phyloP scores from a whole-genome alignment of 2,113 vertebrate species.

The Sceloporus tristichus region DNA sequence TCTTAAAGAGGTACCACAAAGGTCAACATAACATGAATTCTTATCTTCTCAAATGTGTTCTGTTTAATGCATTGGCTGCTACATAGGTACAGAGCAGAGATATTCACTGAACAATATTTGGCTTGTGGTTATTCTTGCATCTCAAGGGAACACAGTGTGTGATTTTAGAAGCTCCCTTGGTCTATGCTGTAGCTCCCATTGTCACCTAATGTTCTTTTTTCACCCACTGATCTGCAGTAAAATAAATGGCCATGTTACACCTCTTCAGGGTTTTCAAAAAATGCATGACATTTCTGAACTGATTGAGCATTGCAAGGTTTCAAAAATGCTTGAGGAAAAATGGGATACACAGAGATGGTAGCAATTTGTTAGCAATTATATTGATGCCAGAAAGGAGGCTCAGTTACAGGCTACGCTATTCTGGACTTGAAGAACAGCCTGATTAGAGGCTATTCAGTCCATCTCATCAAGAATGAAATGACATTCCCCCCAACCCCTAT shows the following conservation, averaged over 20 bases:
- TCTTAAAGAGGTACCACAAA: not conserved
- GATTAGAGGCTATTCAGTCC: constrained; percentile 22
- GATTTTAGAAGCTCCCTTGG: not conserved
- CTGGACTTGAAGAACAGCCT: constrained; percentile 18
- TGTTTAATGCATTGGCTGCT: not conserved
- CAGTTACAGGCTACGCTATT: constrained; percentile 2
- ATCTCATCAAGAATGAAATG: constrained; percentile 23
- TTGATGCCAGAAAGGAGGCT: constrained; percentile 8
- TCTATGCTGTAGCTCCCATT: not conserved
- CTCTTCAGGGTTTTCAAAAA: not conserved
- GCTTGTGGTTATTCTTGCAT: not conserved
- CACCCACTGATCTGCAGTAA: not conserved
- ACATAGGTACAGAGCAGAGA: not conserved
- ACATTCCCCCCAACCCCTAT: too few relatives aligned
- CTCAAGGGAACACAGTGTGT: not conserved
- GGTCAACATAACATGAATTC: not conserved
- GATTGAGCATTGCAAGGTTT: not conserved
- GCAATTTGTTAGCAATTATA: constrained; percentile 23
- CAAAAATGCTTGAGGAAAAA: constrained; percentile 5
- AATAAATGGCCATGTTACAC: not conserved
- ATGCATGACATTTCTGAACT: not conserved
- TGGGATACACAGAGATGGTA: not conserved
- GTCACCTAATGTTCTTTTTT: not conserved
- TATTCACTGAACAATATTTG: not conserved
- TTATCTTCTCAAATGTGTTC: not conserved